Percentiles rank a stretch among this genome's conserved stretches.
phyloP scores from a whole-genome alignment of 1,140 invertebrate species.

The Bombus pascuorum region DNA sequence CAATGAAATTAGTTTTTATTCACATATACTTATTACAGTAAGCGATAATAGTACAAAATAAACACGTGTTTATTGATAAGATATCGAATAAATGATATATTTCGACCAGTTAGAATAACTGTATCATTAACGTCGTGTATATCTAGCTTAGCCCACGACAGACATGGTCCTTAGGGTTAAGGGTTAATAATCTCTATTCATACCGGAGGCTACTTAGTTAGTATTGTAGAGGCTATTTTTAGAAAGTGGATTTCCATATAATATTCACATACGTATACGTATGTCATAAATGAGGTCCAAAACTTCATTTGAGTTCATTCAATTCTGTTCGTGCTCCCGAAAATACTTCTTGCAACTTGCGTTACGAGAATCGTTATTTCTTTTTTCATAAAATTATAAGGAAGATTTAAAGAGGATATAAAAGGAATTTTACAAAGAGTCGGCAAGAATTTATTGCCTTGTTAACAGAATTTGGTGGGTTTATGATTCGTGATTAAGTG shows the following conservation, averaged over 20 bases:
- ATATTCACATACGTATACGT: background rate
- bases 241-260: slow-evolving; percentile 1
- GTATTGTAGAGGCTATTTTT: background rate
- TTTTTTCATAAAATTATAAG: too few species aligned
- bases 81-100: background rate
- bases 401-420: too few species aligned
- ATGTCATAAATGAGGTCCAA: background rate
- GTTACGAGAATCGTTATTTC: too few species aligned
- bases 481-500: too few species aligned
- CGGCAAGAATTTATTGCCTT: background rate
- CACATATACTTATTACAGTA: too few species aligned
- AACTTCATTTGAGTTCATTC: background rate
- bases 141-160: slow-evolving; percentile 4
- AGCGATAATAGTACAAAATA: background rate
- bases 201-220: background rate
- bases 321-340: background rate
- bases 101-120: background rate
- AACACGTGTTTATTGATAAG: background rate
- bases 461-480: background rate
- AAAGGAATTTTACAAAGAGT: background rate
- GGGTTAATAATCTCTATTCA: slow-evolving; percentile 33
- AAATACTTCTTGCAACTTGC: background rate
- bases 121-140: background rate
- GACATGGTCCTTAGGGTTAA: background rate
- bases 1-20: background rate